Evolutionary conservation across 2,113 vertebrate genomes (phyloP).

Genomic region (Mixornis gularis): DNA sequence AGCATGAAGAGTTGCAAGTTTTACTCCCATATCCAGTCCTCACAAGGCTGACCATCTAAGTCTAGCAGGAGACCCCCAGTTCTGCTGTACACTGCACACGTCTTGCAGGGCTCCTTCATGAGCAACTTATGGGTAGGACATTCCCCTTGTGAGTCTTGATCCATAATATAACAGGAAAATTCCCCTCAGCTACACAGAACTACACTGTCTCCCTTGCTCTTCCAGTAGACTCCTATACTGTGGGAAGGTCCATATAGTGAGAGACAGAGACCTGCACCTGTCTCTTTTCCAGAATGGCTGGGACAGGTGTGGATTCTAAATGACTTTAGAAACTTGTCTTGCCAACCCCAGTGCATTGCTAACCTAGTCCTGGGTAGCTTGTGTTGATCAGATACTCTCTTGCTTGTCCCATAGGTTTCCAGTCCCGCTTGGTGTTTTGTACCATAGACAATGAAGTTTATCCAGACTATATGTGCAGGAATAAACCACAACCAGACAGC

Average conservation of each 20-base stretch:
- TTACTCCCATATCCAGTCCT: neutral
- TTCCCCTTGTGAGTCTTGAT: neutral
- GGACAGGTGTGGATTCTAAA: neutral
- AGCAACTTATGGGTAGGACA: accelerated
- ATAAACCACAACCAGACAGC: constrained; percentile 72
- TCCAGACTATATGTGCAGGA: constrained; percentile 83
- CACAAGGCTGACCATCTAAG: neutral
- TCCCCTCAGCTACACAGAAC: neutral
- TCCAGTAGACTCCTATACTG: neutral
- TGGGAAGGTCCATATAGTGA: neutral
- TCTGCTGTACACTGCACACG: neutral
- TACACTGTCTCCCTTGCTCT: neutral
- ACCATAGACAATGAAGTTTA: constrained; percentile 86
- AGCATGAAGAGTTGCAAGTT: neutral
- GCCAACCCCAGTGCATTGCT: neutral
- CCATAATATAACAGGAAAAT: neutral
- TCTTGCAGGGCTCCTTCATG: neutral
- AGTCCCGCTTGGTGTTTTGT: constrained; percentile 88
- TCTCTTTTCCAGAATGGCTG: neutral
- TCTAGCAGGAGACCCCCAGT: neutral
- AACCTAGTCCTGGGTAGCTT: neutral
- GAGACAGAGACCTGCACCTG: neutral
- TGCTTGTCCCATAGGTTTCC: constrained; percentile 76
- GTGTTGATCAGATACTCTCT: neutral
- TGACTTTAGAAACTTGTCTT: neutral